Percentiles rank a stretch among this genome's conserved stretches.
Evolutionary conservation across 2,888 invertebrate genomes (phyloP).

Genomic region (Cryptocephalus moraei): DNA sequence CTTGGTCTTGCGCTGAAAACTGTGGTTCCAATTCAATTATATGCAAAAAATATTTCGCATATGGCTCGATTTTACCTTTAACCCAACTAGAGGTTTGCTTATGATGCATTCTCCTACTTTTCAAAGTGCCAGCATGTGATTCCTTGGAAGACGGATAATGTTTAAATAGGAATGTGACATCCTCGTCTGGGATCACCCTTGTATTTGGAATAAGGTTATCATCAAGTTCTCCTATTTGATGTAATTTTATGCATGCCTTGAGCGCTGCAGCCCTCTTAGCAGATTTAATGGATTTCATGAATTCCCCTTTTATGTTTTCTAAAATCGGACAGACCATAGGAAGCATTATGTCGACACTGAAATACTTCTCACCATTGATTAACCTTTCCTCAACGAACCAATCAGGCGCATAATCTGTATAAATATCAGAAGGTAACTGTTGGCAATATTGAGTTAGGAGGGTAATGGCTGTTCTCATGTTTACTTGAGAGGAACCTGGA

Average conservation of each 20-base stretch:
- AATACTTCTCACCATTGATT: no score
- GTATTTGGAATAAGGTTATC: constrained; percentile 57
- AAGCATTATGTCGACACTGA: constrained; percentile 50
- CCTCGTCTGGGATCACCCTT: constrained; percentile 30
- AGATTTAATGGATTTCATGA: constrained; percentile 42
- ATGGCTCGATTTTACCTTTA: constrained; percentile 32
- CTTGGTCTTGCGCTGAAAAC: no score
- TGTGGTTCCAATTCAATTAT: constrained; percentile 45
- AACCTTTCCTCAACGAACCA: constrained; percentile 32
- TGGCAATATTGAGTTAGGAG: constrained; percentile 74
- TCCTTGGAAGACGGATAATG: constrained; percentile 48
- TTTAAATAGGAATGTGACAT: constrained; percentile 48
- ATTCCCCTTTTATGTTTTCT: constrained; percentile 43
- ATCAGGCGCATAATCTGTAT: constrained; percentile 44
- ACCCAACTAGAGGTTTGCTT: constrained; percentile 18
- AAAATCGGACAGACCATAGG: constrained; percentile 40
- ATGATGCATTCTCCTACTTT: constrained; percentile 22
- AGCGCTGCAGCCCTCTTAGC: constrained; percentile 82
- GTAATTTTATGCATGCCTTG: constrained; percentile 60
- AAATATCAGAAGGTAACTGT: constrained; percentile 67
- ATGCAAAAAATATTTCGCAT: constrained; percentile 41
- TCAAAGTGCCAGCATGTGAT: constrained; percentile 21
- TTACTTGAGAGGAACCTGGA: constrained; percentile 38
- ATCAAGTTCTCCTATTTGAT: constrained; percentile 61
- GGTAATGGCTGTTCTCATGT: constrained; percentile 50